Evolutionary conservation across 2,113 vertebrate genomes (phyloP).

Genomic region (Lepidothrix coronata): DNA sequence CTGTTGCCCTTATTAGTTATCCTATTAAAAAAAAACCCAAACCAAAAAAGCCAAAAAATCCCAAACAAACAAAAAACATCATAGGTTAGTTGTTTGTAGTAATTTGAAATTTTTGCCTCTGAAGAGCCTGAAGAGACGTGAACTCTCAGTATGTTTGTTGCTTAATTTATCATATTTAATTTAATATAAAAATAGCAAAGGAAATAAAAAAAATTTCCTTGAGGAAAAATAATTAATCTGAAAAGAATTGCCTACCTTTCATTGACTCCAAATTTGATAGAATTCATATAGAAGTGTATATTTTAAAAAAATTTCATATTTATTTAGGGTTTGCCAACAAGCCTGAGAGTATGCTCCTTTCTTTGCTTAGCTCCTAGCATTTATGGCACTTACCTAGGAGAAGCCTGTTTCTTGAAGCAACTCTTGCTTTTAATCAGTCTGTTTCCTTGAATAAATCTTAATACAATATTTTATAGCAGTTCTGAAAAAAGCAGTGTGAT

Average conservation of each 20-base stretch:
- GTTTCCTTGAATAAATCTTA: neutral
- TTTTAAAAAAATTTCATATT: neutral
- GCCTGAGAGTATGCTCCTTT: neutral
- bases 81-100: neutral
- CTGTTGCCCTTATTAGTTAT: neutral
- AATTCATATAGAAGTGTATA: neutral
- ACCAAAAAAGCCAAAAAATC: rapidly evolving
- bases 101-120: neutral
- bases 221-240: neutral
- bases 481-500: neutral
- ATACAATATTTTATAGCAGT: neutral
- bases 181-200: neutral
- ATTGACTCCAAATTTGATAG: neutral
- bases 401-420: neutral
- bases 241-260: neutral
- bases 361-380: neutral
- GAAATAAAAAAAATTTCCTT: neutral
- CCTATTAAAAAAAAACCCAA: neutral
- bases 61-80: neutral
- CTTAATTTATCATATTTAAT: neutral
- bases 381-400: neutral
- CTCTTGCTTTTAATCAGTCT: neutral
- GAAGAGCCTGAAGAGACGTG: rapidly evolving
- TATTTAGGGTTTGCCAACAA: neutral
- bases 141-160: neutral